Evolutionary conservation across 2,113 vertebrate species (phyloP), one percentile per base, ranked within the genome.

Genomic region (Gambusia holbrooki): DNA sequence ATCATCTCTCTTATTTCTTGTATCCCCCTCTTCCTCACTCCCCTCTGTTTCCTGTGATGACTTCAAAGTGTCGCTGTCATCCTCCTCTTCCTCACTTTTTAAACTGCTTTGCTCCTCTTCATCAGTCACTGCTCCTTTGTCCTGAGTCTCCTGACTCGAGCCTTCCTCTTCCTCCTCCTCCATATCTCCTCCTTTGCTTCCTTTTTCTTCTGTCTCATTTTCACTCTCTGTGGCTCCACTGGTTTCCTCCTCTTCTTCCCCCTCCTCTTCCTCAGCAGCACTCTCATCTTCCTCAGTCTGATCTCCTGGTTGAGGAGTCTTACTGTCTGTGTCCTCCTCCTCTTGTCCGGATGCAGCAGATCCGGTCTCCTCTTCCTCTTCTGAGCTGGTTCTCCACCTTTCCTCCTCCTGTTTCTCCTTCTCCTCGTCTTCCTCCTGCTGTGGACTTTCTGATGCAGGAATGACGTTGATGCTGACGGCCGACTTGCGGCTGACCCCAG

Each of bases 401-500:
- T 15, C 10, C 5, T 77, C 63, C 22, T 35, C 58, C 0, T 85
- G 7, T 35, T 35, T 8, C 17, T 32, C 63, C 3, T 84, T 17
- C 0, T 79, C 66, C 3, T 30, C 62, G 19, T 80, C 83, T 48
- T 51, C 33, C 76, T 13, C 27, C 4, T 0, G 61, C 1, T 62
- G 75, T 7, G 75, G 62, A 74, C 71, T 85, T 14, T 87, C 70
- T 0, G 73, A 1, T 1, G 90, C 83, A 1, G 90, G 82, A 7
- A 76, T 84, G 14, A 93, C 74, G 42, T 88, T 90, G 65, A 93
- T 90, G 42, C 86, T 92, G 5, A 90, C 83, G 0, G 64, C 62
- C 0, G 90, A 87, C 19, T 72, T 89, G 37, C 73, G 77, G 40
- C 81, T 84, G 0, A 69, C 27, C 27, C 76, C 54, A 0, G 66